phyloP scores from a whole-genome alignment of 1,140 invertebrate genomes.

The Orussus abietinus region DNA sequence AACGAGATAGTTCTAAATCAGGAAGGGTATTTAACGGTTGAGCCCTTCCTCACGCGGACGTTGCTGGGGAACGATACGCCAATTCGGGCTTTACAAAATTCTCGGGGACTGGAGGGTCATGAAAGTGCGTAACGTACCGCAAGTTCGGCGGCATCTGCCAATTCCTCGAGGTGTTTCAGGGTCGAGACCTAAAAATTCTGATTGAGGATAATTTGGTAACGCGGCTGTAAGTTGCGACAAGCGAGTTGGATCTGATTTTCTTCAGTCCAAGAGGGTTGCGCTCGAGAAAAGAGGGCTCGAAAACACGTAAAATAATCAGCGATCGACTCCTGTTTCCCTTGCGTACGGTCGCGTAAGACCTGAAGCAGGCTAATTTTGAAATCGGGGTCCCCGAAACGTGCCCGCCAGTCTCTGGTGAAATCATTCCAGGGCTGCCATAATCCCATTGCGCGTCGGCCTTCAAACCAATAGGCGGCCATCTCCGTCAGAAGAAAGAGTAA shows the following conservation, averaged over 20 bases:
- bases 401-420: too few relatives aligned
- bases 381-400: conserved; percentile 1
- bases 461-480: too few relatives aligned
- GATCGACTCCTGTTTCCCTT: neutral
- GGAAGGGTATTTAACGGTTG: too few relatives aligned
- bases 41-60: too few relatives aligned
- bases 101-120: neutral
- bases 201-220: neutral
- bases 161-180: too few relatives aligned
- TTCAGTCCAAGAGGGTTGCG: neutral
- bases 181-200: neutral
- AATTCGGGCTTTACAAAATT: neutral
- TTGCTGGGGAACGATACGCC: neutral
- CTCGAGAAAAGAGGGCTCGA: conserved; percentile 1
- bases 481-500: too few relatives aligned
- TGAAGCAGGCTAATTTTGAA: neutral
- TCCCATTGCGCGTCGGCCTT: too few relatives aligned
- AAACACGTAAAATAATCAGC: neutral
- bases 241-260: neutral
- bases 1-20: too few relatives aligned
- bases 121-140: too few relatives aligned
- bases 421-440: too few relatives aligned
- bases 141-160: too few relatives aligned
- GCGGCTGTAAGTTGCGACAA: conserved; percentile 1
- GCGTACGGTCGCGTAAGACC: neutral